phyloP scores from a whole-genome alignment of 2,888 invertebrate genomes.

The Sipunculus nudus region DNA sequence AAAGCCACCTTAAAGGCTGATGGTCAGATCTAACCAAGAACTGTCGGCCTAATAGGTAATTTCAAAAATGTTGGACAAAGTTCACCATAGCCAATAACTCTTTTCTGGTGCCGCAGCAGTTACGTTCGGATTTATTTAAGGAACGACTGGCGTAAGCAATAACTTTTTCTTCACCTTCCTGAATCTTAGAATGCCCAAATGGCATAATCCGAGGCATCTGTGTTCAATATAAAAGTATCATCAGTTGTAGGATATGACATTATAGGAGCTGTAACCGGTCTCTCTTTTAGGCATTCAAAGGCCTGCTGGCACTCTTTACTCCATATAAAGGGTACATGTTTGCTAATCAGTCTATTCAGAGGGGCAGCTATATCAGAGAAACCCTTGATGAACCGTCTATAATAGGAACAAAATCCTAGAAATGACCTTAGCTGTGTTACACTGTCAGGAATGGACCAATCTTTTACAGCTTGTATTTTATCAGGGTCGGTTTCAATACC shows the following conservation, averaged over 20 bases:
- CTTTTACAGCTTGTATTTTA: not conserved
- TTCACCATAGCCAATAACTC: too few species aligned
- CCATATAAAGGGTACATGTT: not conserved
- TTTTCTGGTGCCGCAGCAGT: too few species aligned
- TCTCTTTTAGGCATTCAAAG: not conserved
- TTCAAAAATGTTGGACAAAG: too few species aligned
- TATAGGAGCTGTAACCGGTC: conserved; percentile 18
- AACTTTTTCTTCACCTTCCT: conserved; percentile 15
- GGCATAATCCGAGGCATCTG: not conserved
- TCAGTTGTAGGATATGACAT: not conserved
- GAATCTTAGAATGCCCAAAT: conserved; percentile 20
- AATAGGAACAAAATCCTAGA: conserved; percentile 8
- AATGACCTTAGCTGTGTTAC: not conserved
- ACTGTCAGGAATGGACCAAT: conserved; percentile 7
- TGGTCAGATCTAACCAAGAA: too few species aligned
- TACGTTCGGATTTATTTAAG: too few species aligned
- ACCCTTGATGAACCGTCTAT: not conserved
- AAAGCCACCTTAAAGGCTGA: too few species aligned
- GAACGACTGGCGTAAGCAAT: too few species aligned
- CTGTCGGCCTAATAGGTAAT: too few species aligned
- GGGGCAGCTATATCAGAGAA: not conserved
- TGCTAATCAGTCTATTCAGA: not conserved
- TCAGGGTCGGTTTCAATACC: conserved; percentile 14
- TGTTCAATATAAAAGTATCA: not conserved
- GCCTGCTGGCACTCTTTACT: not conserved